Evolutionary conservation across 2,113 vertebrate species (phyloP), one percentile per base, ranked within the genome.

Genomic region (Oreotrochilus melanogaster): DNA sequence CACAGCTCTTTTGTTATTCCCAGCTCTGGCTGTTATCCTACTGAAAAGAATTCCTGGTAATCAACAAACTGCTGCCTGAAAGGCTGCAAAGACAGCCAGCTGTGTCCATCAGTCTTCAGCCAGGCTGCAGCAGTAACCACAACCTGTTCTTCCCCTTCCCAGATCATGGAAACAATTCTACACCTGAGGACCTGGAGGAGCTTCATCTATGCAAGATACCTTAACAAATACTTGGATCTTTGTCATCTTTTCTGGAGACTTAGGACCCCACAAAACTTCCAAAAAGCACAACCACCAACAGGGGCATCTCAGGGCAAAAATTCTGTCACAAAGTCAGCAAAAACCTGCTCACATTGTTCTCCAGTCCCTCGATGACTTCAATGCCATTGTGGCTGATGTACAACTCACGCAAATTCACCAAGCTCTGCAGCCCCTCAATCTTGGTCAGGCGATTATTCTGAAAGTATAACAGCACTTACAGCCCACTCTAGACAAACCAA

Each of bases 361-460:
- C 99, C 96, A 99, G 98, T 80, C 99, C 99, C 91, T 99, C 99
- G 39, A 99, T 99, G 97, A 99, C 98, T 97, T 99, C 99, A 6
- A 99, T 99, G 96, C 99, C 99, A 1, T 99, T 99, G 97, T 99
- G 99, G 97, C 99, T 99, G 93, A 99, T 97, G 96, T 99, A 99
- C 62, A 99, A 95, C 97, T 99, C 99, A 8, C 97, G 98, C 88
- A 99, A 89, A 84, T 98, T 99, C 96, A 98, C 97, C 89, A 99
- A 92, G 94, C 97, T 98, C 96, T 99, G 99, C 28, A 99, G 97
- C 22, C 99, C 99, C 93, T 99, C 99, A 2, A 99, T 99, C 98
- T 99, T 99, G 43, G 99, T 99, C 96, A 99, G 98, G 28, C 99
- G 99, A 91, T 99, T 99, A 88, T 99, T 99, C 99, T 99, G 98